These are phyloP conservation scores for Bombus terrestris DNA, from an alignment of 1,140 invertebrate species.

Conservation along the genomic window DNA sequence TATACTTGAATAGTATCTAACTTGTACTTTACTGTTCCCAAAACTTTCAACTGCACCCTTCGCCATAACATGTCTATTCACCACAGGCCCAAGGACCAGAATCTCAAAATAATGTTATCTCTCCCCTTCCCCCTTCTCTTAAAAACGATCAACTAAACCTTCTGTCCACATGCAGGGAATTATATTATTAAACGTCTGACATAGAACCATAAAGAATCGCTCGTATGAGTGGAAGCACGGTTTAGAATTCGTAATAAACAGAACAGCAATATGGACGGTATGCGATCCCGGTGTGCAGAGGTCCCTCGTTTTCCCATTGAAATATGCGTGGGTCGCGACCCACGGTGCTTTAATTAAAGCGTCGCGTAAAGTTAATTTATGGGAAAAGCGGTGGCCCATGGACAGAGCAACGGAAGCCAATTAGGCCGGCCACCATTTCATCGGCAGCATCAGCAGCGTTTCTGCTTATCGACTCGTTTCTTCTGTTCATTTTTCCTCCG, in stretches of 20 bases:
- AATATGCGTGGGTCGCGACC: conserved; percentile 53
- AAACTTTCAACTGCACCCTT: neutral
- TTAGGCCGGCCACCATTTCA: conserved; percentile 68
- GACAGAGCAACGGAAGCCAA: conserved; percentile 70
- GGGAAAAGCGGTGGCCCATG: conserved; percentile 64
- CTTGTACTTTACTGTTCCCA: neutral
- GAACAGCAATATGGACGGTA: conserved; percentile 28
- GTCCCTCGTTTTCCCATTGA: conserved; percentile 46
- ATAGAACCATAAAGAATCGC: neutral
- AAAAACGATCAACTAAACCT: neutral
- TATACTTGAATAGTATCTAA: neutral
- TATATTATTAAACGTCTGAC: neutral
- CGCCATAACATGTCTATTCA: neutral
- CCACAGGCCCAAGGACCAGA: no score
- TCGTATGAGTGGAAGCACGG: neutral
- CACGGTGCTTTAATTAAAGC: conserved; percentile 66
- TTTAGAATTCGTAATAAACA: conserved; percentile 44
- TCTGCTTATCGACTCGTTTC: conserved; percentile 57
- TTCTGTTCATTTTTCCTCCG: neutral
- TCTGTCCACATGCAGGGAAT: neutral
- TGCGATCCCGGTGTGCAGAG: neutral
- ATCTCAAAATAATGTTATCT: neutral
- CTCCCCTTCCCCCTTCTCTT: neutral
- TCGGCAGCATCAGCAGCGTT: conserved; percentile 43
- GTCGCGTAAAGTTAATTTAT: conserved; percentile 69